These are phyloP conservation scores for Macroramphosus scolopax DNA, from an alignment of 2,797 vertebrate genomes.

Conservation along the genomic window DNA sequence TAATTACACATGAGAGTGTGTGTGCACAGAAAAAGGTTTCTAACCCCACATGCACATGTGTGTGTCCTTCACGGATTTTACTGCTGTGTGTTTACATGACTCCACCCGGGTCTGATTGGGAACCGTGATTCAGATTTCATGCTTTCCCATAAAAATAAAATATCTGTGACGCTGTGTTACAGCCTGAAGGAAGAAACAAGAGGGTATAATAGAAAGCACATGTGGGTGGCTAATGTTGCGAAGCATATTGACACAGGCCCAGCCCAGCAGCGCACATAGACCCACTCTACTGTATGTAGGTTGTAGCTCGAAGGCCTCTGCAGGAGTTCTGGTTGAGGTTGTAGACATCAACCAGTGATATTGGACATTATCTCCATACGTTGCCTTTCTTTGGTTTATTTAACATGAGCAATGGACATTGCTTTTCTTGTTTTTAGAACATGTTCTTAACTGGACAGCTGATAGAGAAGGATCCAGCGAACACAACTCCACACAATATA, in stretches of 20 bases:
- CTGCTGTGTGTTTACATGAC: conserved; percentile 46
- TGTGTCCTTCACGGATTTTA: conserved; percentile 35
- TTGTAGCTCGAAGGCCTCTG: conserved; percentile 5
- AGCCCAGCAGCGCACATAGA: conserved; percentile 21
- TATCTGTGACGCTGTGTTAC: conserved; percentile 54
- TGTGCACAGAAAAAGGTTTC: not conserved
- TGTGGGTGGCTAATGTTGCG: conserved; percentile 50
- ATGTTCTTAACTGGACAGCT: too few relatives aligned
- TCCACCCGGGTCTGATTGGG: conserved; percentile 67
- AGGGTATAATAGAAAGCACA: conserved; percentile 69
- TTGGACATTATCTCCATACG: too few relatives aligned
- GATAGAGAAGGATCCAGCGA: too few relatives aligned
- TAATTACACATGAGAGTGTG: conserved; percentile 12
- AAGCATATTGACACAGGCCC: conserved; percentile 23
- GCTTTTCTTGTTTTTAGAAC: too few relatives aligned
- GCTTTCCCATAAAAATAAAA: conserved; percentile 72
- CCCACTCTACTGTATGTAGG: conserved; percentile 7
- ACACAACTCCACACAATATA: too few relatives aligned
- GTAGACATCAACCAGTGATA: not conserved
- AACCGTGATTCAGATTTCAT: conserved; percentile 66
- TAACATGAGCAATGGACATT: not conserved
- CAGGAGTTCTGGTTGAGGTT: conserved; percentile 9
- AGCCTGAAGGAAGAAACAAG: conserved; percentile 50
- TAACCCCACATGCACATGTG: not conserved
- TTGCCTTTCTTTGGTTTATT: conserved; percentile 3